These are phyloP conservation scores for Eupristina koningsbergeri DNA, from an alignment of 1,140 invertebrate genomes.

Conservation along the genomic window DNA sequence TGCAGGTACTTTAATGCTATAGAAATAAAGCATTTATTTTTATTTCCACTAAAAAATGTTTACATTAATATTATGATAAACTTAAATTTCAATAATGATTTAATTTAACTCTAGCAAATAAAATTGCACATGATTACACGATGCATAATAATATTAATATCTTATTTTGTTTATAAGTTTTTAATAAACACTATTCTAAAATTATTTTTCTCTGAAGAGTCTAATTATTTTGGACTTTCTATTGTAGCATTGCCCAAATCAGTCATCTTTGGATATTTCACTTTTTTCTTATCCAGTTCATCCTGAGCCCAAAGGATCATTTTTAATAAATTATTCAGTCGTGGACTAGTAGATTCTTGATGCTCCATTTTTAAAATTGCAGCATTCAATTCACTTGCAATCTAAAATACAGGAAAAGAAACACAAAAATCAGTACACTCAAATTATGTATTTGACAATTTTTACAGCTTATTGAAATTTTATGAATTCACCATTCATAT, in stretches of 20 bases:
- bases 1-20: constrained; percentile 37
- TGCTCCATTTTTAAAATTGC: constrained; percentile 95
- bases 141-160: constrained; percentile 39
- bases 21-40: constrained; percentile 54
- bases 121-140: constrained; percentile 35
- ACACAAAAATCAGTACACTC: background rate
- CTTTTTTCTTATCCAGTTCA: constrained; percentile 94
- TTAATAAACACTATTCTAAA: constrained; percentile 45
- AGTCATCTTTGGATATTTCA: constrained; percentile 94
- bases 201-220: background rate
- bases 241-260: constrained; percentile 87
- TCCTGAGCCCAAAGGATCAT: constrained; percentile 96
- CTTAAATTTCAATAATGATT: constrained; percentile 39
- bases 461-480: background rate
- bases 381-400: constrained; percentile 97
- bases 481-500: background rate
- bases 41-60: constrained; percentile 48
- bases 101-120: constrained; percentile 41
- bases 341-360: constrained; percentile 88
- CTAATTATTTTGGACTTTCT: constrained; percentile 81
- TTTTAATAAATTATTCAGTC: constrained; percentile 92
- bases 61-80: constrained; percentile 49
- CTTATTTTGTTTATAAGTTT: constrained; percentile 32
- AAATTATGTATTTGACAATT: background rate
- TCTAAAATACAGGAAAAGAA: constrained; percentile 76